These are phyloP conservation scores for Portevinia maculata DNA, from an alignment of 2,888 invertebrate species.

Conservation along the genomic window DNA sequence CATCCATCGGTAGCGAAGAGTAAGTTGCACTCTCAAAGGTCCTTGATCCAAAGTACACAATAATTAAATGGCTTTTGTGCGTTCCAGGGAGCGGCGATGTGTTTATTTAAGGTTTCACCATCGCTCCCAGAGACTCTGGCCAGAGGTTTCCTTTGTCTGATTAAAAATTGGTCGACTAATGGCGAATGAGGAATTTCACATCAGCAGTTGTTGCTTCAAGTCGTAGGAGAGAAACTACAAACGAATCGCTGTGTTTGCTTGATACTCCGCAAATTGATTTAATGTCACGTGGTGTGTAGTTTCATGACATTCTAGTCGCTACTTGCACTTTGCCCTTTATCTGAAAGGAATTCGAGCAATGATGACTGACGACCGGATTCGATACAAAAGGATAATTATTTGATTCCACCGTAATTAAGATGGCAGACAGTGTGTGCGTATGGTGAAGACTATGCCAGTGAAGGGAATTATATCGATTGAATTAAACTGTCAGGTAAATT, in stretches of 20 bases:
- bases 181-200: constrained; percentile 33
- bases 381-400: constrained; percentile 49
- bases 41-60: constrained; percentile 48
- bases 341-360: constrained; percentile 33
- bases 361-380: constrained; percentile 11
- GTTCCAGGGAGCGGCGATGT: constrained; percentile 43
- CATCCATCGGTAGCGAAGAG: constrained; percentile 7
- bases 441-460: constrained; percentile 2
- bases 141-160: constrained; percentile 58
- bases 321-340: constrained; percentile 27
- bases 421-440: constrained; percentile 20
- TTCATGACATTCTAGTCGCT: constrained; percentile 13
- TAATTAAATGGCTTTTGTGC: constrained; percentile 64
- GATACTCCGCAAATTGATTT: constrained; percentile 60
- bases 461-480: constrained; percentile 34
- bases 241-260: constrained; percentile 55
- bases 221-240: constrained; percentile 34
- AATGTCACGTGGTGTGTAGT: constrained; percentile 30
- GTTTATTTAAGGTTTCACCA: constrained; percentile 57
- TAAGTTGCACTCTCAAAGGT: constrained; percentile 31
- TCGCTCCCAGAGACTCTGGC: constrained; percentile 23
- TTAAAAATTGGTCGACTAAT: constrained; percentile 56
- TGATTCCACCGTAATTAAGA: constrained; percentile 63
- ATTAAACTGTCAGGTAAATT: constrained; percentile 44
- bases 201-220: constrained; percentile 33